phyloP scores from a whole-genome alignment of 1,140 invertebrate species.

The Pinna nobilis region DNA sequence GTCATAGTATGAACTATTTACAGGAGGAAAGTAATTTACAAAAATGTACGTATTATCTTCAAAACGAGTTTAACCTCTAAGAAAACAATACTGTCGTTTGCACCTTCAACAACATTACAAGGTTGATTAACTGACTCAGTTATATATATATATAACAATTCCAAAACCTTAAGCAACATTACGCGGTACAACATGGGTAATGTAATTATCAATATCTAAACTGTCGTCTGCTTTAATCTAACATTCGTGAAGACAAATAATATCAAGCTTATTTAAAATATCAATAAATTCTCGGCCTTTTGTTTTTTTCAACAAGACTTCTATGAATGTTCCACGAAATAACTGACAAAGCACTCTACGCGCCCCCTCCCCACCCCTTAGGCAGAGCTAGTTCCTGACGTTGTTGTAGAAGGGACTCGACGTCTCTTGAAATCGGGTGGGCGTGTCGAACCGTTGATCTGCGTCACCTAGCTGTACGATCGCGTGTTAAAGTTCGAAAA shows the following conservation, averaged over 20 bases:
- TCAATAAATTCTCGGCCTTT: not conserved
- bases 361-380: not conserved
- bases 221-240: not conserved
- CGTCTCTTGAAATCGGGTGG: no score
- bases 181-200: not conserved
- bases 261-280: not conserved
- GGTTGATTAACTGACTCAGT: not conserved
- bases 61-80: not conserved
- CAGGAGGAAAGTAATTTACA: no score
- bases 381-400: not conserved
- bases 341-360: not conserved
- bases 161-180: not conserved
- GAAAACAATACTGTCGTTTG: not conserved
- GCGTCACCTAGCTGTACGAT: not conserved
- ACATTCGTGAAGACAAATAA: conserved; percentile 1
- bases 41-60: not conserved
- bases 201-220: no score
- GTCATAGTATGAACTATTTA: no score
- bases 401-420: not conserved
- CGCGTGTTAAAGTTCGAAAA: not conserved
- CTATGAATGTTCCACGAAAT: not conserved
- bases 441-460: no score
- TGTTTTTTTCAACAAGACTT: not conserved
- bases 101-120: not conserved
- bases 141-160: not conserved